phyloP scores from a whole-genome alignment of 1,140 invertebrate genomes.

The Ceratosolen solmsi region DNA sequence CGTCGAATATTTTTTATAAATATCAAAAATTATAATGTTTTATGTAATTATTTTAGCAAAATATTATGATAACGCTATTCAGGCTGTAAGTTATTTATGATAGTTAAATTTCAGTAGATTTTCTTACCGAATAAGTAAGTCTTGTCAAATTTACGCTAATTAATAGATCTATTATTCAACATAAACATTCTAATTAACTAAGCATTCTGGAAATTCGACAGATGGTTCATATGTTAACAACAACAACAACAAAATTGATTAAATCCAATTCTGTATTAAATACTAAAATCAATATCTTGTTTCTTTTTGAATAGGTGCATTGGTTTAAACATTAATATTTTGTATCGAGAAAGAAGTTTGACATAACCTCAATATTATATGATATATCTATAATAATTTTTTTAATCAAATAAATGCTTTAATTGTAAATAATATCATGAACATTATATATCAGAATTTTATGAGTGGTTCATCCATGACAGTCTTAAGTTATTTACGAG shows the following conservation, averaged over 20 bases:
- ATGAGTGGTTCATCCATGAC: neutral
- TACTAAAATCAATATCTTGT: neutral
- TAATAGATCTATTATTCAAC: neutral
- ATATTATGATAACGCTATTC: neutral
- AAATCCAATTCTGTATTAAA: neutral
- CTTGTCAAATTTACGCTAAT: neutral
- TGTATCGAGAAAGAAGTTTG: neutral
- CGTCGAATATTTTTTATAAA: neutral
- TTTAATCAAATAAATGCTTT: neutral
- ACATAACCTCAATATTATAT: neutral
- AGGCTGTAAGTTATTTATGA: too few relatives aligned
- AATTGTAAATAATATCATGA: neutral
- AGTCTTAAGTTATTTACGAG: slow-evolving; percentile 26
- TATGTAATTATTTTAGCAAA: neutral
- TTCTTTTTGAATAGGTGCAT: neutral
- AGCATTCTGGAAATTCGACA: too few relatives aligned
- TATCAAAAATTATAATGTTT: too few relatives aligned
- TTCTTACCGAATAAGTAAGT: neutral
- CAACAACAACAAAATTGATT: too few relatives aligned
- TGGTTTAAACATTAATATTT: neutral
- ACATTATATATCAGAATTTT: neutral
- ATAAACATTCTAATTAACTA: neutral
- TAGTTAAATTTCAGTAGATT: neutral
- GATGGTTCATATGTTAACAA: too few relatives aligned
- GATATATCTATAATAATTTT: neutral